A percentile compares a stretch with the other conserved stretches of the same genome.
phyloP scores from a whole-genome alignment of 2,888 invertebrate species.

The Caenorhabditis sp. region DNA sequence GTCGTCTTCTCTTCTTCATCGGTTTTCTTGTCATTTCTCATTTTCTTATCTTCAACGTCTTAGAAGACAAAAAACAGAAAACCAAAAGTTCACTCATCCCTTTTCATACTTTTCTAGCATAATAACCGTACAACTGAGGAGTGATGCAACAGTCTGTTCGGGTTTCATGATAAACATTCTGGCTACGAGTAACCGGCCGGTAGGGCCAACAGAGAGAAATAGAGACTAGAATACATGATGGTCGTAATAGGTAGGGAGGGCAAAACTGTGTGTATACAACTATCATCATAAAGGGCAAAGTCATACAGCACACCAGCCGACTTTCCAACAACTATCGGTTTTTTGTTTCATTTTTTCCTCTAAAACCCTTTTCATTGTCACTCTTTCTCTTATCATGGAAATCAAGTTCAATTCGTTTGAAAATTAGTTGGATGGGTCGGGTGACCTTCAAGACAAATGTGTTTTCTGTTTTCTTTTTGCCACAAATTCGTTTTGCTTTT shows the following conservation, averaged over 20 bases:
- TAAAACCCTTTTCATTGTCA: background rate
- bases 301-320: slow-evolving; percentile 6
- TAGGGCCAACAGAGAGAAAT: slow-evolving; percentile 5
- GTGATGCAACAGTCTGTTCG: slow-evolving; percentile 40
- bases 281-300: slow-evolving; percentile 32
- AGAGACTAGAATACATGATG: slow-evolving; percentile 21
- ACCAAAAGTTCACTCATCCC: slow-evolving; percentile 58
- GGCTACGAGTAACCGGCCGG: slow-evolving; percentile 8
- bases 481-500: slow-evolving; percentile 11
- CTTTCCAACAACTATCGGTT: background rate
- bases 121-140: background rate
- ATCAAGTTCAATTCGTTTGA: slow-evolving; percentile 14
- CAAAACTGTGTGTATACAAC: slow-evolving; percentile 23
- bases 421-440: slow-evolving; percentile 12
- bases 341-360: background rate
- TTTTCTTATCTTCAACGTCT: slow-evolving; percentile 20
- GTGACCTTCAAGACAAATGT: slow-evolving; percentile 50
- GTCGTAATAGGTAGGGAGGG: background rate
- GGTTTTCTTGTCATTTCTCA: slow-evolving; percentile 14
- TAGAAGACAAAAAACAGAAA: slow-evolving; percentile 1
- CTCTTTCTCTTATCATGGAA: slow-evolving; percentile 18
- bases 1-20: slow-evolving; percentile 17
- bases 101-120: background rate
- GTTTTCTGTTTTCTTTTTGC: slow-evolving; percentile 18
- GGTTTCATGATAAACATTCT: slow-evolving; percentile 36